Evolutionary conservation across 2,888 invertebrate species (phyloP).

Genomic region (Pachliopta kotzebuea): DNA sequence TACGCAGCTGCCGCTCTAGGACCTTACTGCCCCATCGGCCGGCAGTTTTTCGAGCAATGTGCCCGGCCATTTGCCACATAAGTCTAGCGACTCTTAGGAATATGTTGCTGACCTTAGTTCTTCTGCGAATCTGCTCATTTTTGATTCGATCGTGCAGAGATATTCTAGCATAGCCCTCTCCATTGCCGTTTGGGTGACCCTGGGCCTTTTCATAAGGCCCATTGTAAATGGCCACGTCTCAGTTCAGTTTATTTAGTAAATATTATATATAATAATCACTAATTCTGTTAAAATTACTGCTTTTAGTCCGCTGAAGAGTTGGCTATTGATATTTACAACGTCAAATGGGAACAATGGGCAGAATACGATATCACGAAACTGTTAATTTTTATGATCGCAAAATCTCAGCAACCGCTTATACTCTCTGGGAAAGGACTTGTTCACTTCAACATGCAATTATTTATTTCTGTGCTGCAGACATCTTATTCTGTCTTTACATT

Average conservation of each 20-base stretch:
- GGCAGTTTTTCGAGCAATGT: too few relatives aligned
- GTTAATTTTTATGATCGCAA: constrained; percentile 54
- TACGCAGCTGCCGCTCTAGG: too few relatives aligned
- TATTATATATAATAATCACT: background rate
- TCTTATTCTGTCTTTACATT: constrained; percentile 64
- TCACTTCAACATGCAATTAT: constrained; percentile 58
- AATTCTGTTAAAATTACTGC: background rate
- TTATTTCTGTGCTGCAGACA: constrained; percentile 60
- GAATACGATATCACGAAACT: constrained; percentile 47
- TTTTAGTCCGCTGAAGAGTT: constrained; percentile 53
- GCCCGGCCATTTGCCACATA: too few relatives aligned
- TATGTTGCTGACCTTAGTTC: too few relatives aligned
- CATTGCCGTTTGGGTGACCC: too few relatives aligned
- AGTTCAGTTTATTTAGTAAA: background rate
- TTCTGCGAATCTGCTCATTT: too few relatives aligned
- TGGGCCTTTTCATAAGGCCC: too few relatives aligned
- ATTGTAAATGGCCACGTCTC: too few relatives aligned
- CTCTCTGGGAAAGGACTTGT: constrained; percentile 55
- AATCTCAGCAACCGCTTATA: constrained; percentile 49
- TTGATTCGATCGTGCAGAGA: too few relatives aligned
- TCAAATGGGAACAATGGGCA: constrained; percentile 49
- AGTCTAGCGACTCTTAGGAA: too few relatives aligned
- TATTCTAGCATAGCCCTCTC: too few relatives aligned
- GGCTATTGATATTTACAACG: constrained; percentile 48
- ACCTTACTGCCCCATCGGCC: too few relatives aligned